These are phyloP conservation scores for Ptychodera flava DNA, from an alignment of 35 echinoderm and acorn worm species.

Conservation along the genomic window DNA sequence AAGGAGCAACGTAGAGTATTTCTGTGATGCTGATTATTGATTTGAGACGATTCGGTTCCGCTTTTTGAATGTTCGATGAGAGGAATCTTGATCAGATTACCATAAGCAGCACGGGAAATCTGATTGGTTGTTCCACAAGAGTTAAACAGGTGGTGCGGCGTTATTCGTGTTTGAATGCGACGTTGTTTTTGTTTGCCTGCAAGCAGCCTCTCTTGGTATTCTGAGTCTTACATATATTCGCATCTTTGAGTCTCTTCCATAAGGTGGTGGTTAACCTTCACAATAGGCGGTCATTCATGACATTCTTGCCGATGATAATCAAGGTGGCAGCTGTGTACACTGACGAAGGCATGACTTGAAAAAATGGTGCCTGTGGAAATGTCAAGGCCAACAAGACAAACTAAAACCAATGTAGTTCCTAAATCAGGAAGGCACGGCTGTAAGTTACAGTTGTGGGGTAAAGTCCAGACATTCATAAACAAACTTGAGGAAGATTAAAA, in stretches of 20 bases:
- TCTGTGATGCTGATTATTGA: not conserved
- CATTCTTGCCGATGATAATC: not conserved
- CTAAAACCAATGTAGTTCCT: not conserved
- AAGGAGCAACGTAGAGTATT: not conserved
- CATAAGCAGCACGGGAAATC: not conserved
- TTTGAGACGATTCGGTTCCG: not conserved
- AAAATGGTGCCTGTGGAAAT: not conserved
- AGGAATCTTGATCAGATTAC: too few species aligned
- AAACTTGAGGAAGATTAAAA: too few species aligned
- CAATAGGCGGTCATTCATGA: not conserved
- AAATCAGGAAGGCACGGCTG: not conserved
- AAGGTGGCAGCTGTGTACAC: not conserved
- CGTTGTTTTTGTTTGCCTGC: not conserved
- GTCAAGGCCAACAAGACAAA: not conserved
- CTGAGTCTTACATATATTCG: not conserved
- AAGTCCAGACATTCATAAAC: not conserved
- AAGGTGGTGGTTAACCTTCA: not conserved
- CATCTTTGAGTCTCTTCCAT: not conserved
- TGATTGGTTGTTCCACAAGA: not conserved
- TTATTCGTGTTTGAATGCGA: not conserved
- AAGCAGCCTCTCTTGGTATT: not conserved
- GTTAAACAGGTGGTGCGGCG: not conserved
- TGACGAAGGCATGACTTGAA: not conserved
- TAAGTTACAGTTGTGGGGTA: not conserved
- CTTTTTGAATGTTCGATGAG: not conserved